Conservation (phyloP, 2,113 vertebrate genomes). For the Brachypodius melanocephalos region DNA sequence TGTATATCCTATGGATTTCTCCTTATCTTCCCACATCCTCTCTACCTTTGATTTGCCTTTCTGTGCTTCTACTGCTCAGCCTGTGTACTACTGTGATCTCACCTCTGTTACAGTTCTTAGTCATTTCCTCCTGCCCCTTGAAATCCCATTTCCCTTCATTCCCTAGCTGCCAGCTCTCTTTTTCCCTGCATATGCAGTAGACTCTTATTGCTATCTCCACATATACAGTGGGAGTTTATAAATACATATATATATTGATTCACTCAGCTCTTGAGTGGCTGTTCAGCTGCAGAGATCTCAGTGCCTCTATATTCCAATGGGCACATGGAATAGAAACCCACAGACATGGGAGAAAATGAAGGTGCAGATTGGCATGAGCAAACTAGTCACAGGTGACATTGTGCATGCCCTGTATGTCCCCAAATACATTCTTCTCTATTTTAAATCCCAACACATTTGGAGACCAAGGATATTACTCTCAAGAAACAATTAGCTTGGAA, state of each 20-base stretch:
- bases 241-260: neutral
- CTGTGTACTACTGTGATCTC: neutral
- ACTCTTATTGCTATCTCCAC: neutral
- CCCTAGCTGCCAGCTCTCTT: neutral
- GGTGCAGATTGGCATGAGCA: neutral
- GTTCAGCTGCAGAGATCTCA: neutral
- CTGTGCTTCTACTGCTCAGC: neutral
- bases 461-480: neutral
- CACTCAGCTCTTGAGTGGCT: neutral
- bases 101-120: neutral
- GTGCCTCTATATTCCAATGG: neutral
- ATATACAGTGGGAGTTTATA: neutral
- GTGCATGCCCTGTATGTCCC: neutral
- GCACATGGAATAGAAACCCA: neutral
- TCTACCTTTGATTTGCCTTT: neutral
- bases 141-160: neutral
- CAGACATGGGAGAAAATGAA: neutral
- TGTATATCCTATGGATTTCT: neutral
- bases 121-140: neutral
- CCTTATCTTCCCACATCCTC: neutral
- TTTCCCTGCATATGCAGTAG: neutral
- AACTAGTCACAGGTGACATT: neutral
- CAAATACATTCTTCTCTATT: neutral
- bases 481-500: neutral
- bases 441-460: neutral